Conservation (phyloP, 2,113 vertebrate species). For the Mixornis gularis region DNA sequence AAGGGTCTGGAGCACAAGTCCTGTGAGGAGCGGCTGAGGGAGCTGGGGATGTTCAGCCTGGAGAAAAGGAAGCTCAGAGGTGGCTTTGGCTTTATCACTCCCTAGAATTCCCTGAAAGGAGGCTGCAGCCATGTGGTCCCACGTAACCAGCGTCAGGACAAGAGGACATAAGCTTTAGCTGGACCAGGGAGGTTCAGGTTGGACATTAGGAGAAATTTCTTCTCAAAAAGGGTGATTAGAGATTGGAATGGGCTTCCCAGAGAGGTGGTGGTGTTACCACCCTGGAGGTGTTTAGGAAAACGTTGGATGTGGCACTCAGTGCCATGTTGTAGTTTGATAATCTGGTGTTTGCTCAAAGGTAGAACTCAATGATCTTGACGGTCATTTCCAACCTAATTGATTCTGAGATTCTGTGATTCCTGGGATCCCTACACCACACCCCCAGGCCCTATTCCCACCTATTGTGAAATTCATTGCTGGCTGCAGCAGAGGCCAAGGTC, state of each 20-base stretch:
- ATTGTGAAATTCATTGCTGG: rapidly evolving
- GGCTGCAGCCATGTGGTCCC: background rate
- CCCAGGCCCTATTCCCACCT: rapidly evolving
- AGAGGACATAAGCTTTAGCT: background rate
- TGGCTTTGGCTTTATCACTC: too few relatives aligned
- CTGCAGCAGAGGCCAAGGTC: background rate
- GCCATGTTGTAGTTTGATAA: too few relatives aligned
- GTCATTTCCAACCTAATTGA: background rate
- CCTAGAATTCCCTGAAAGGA: background rate
- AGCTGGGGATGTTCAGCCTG: background rate
- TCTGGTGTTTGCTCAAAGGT: background rate
- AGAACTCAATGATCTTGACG: rapidly evolving
- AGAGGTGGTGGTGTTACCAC: background rate
- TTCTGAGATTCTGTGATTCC: too few relatives aligned
- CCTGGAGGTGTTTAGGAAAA: background rate
- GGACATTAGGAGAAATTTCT: background rate
- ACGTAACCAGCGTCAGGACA: background rate
- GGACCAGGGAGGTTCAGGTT: background rate
- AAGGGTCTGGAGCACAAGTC: background rate
- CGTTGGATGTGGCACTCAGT: background rate
- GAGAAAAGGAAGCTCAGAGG: background rate
- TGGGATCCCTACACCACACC: background rate
- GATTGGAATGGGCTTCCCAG: background rate
- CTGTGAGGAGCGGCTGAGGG: background rate
- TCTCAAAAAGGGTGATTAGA: rapidly evolving